These are phyloP conservation scores for Chydorus sphaericus DNA, from an alignment of 2,888 invertebrate species.

Conservation along the genomic window DNA sequence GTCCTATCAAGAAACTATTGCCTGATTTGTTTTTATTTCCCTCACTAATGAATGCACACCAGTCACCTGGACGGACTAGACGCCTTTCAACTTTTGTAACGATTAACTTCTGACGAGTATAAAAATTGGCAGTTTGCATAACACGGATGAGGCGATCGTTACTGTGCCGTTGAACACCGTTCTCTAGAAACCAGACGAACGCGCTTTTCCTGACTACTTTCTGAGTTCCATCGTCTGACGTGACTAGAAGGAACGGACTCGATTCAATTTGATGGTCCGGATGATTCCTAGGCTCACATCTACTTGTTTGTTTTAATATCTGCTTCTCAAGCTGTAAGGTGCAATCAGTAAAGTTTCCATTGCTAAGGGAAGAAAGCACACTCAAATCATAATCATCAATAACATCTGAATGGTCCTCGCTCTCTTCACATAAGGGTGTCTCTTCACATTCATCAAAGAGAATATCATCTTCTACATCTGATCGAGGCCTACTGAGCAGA, in stretches of 20 bases:
- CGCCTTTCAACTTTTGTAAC: not conserved
- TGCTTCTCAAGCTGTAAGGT: not conserved
- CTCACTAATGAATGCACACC: not conserved
- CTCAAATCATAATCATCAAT: not conserved
- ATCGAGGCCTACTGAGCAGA: not conserved
- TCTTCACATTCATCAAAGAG: not conserved
- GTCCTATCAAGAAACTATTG: not conserved
- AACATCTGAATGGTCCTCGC: not conserved
- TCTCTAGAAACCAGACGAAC: not conserved
- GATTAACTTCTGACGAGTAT: not conserved
- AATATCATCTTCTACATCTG: not conserved
- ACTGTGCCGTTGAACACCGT: not conserved
- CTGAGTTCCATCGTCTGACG: not conserved
- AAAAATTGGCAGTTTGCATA: not conserved
- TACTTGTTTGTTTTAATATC: not conserved
- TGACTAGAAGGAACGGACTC: not conserved
- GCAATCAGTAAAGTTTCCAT: not conserved
- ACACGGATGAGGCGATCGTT: conserved; percentile 5
- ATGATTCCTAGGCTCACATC: not conserved
- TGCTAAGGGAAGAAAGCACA: not conserved
- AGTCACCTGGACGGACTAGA: not conserved
- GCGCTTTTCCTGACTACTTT: conserved; percentile 4
- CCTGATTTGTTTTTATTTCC: no score
- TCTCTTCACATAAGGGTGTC: not conserved
- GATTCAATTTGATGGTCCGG: not conserved